Evolutionary conservation across 2,888 invertebrate species (phyloP).

Genomic region (Diachrysia chrysitis): DNA sequence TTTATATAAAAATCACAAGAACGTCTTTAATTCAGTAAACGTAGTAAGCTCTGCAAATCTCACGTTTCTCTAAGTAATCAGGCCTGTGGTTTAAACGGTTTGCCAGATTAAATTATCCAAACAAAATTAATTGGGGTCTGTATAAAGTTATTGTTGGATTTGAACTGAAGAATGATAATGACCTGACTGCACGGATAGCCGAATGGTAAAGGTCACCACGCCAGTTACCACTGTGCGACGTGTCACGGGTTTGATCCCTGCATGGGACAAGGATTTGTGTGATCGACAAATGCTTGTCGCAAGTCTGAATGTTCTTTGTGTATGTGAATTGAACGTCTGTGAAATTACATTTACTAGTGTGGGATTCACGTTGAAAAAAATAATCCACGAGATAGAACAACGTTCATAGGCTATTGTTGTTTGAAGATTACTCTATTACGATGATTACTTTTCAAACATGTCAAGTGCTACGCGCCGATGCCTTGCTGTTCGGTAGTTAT

Average conservation of each 20-base stretch:
- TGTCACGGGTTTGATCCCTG: no score
- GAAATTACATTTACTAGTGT: no score
- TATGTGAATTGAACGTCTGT: no score
- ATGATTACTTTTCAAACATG: neutral
- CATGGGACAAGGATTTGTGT: no score
- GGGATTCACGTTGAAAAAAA: no score
- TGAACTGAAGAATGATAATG: slow-evolving; percentile 16
- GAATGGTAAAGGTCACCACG: no score
- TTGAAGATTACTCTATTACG: neutral
- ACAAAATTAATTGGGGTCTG: slow-evolving; percentile 45
- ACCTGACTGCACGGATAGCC: no score
- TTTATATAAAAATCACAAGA: slow-evolving; percentile 2
- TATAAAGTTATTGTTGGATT: slow-evolving; percentile 33
- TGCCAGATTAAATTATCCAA: slow-evolving; percentile 48
- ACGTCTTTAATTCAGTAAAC: neutral
- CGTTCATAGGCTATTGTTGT: neutral
- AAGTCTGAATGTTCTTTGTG: no score
- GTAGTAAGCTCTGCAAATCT: slow-evolving; percentile 18
- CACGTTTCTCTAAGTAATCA: slow-evolving; percentile 29
- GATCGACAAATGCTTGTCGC: no score
- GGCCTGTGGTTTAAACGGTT: slow-evolving; percentile 50
- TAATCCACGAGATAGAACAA: neutral
- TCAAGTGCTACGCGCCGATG: neutral
- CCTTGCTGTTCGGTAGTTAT: neutral
- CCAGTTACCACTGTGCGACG: no score